Percentiles rank a stretch among this genome's conserved stretches.
phyloP scores from a whole-genome alignment of 2,797 vertebrate genomes.

The Luscinia megarhynchos region DNA sequence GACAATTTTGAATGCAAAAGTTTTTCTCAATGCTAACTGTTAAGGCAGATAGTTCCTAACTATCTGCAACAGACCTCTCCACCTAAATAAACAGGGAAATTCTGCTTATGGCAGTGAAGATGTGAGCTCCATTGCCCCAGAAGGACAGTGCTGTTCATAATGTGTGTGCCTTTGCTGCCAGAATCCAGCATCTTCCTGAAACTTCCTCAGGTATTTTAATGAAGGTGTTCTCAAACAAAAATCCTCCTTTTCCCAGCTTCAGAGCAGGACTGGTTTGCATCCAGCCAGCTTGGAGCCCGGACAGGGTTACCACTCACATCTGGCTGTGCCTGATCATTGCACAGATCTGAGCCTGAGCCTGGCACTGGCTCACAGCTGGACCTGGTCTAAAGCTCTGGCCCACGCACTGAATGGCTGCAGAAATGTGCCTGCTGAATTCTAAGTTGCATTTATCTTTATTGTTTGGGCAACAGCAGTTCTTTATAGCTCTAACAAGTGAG shows the following conservation, averaged over 20 bases:
- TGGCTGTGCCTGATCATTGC: background rate
- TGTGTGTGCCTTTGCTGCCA: background rate
- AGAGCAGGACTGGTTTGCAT: background rate
- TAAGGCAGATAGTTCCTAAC: background rate
- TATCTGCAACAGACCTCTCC: background rate
- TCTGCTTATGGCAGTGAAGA: background rate
- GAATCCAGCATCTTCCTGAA: rapidly evolving
- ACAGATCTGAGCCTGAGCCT: background rate
- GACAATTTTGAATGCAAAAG: background rate
- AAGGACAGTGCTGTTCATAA: background rate
- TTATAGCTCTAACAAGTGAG: background rate
- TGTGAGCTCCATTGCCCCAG: rapidly evolving
- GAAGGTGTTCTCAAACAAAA: background rate
- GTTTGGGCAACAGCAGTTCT: background rate
- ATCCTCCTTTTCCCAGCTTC: background rate
- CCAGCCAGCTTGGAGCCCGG: background rate
- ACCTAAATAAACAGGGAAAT: background rate
- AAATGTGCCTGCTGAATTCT: constrained; percentile 2
- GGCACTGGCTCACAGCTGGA: background rate
- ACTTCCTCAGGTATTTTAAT: background rate
- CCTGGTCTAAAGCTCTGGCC: constrained; percentile 8
- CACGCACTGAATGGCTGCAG: background rate
- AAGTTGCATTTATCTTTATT: background rate
- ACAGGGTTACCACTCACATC: background rate
- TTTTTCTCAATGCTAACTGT: background rate